phyloP scores from a whole-genome alignment of 2,113 vertebrate genomes.

The Otus sunia region DNA sequence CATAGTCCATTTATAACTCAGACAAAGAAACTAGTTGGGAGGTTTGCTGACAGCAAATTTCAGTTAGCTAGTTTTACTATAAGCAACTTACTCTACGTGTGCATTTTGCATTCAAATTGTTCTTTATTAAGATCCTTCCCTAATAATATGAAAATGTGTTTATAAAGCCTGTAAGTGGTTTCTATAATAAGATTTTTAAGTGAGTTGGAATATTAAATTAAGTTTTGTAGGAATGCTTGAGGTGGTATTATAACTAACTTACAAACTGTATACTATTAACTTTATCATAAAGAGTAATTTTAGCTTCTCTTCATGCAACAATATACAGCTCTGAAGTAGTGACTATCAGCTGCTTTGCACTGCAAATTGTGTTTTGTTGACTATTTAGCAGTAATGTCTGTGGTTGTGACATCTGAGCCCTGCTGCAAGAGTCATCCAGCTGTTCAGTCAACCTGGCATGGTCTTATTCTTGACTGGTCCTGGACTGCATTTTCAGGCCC shows the following conservation, averaged over 20 bases:
- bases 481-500: not conserved
- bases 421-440: not conserved
- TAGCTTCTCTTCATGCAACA: not conserved
- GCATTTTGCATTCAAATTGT: conserved; percentile 32
- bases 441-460: accelerated
- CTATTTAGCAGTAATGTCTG: not conserved
- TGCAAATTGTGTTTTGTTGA: not conserved
- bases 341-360: not conserved
- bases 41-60: conserved; percentile 31
- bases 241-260: conserved; percentile 35
- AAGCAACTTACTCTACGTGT: not conserved
- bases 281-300: not conserved
- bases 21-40: not conserved
- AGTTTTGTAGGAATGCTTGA: conserved; percentile 27
- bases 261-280: not conserved
- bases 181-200: conserved; percentile 52
- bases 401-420: not conserved
- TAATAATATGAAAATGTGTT: conserved; percentile 28
- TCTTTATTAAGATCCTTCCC: conserved; percentile 31
- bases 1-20: not conserved
- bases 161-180: conserved; percentile 39
- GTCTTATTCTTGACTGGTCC: not conserved
- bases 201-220: conserved; percentile 56
- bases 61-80: conserved; percentile 18
- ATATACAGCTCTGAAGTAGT: not conserved